Evolutionary conservation across 1,140 invertebrate species (phyloP).

Genomic region (Aphelinus atriplicis): DNA sequence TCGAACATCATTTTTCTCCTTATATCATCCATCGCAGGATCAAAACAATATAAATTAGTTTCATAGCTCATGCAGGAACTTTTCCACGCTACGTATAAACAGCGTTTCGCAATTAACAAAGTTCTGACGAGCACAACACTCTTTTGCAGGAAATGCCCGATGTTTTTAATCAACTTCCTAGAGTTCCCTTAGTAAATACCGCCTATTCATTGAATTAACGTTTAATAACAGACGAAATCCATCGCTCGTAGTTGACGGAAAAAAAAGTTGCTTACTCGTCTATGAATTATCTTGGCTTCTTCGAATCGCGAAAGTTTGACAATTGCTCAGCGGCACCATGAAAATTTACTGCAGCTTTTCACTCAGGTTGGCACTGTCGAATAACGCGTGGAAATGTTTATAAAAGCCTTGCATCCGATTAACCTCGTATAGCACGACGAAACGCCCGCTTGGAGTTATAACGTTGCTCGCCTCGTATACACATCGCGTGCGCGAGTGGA

Average conservation of each 20-base stretch:
- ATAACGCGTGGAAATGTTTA: conserved; percentile 16
- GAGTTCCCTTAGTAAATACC: background rate
- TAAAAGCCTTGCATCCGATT: conserved; percentile 39
- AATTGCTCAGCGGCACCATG: background rate
- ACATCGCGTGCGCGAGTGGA: conserved; percentile 36
- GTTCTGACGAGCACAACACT: conserved; percentile 29
- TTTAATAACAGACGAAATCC: background rate
- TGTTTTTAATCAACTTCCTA: conserved; percentile 24
- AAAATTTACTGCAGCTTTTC: background rate
- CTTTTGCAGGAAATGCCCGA: conserved; percentile 3
- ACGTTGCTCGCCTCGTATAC: conserved; percentile 9
- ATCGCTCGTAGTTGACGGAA: background rate
- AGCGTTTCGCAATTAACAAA: conserved; percentile 31
- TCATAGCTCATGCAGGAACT: too few species aligned
- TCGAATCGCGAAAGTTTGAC: conserved; percentile 19
- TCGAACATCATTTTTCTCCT: too few species aligned
- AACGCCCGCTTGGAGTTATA: conserved; percentile 49
- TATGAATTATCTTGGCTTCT: conserved; percentile 19
- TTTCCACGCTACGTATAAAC: too few species aligned
- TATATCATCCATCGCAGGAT: too few species aligned
- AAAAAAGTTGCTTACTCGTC: conserved; percentile 16
- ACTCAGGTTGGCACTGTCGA: background rate
- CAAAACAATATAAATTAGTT: too few species aligned
- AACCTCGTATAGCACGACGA: conserved; percentile 15
- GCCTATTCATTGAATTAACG: background rate